phyloP scores from a whole-genome alignment of 2,888 invertebrate species.

The Sclerodermus sp. region DNA sequence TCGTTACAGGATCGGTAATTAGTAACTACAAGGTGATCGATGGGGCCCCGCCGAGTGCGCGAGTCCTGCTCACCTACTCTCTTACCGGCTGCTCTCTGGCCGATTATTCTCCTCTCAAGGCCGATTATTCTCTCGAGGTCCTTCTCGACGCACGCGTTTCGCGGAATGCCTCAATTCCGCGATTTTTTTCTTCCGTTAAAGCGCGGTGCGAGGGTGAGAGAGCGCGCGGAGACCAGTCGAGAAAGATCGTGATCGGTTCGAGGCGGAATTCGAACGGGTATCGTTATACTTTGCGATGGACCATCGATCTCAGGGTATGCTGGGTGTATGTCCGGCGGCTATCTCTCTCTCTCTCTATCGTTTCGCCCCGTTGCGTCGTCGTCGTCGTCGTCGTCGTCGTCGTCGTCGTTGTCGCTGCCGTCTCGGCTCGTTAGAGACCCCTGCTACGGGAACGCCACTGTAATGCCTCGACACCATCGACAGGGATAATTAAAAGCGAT shows the following conservation, averaged over 20 bases:
- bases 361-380: not conserved
- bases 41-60: too few relatives aligned
- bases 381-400: not conserved
- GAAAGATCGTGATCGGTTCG: not conserved
- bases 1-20: too few relatives aligned
- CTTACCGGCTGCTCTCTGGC: too few relatives aligned
- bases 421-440: slow-evolving; percentile 29
- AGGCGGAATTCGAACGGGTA: slow-evolving; percentile 3
- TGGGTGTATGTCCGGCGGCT: slow-evolving; percentile 25
- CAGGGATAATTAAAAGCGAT: slow-evolving; percentile 29
- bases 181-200: too few relatives aligned
- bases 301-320: slow-evolving; percentile 38
- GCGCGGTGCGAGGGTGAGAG: slow-evolving; percentile 1
- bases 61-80: too few relatives aligned
- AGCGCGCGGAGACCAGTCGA: not conserved
- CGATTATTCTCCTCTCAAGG: too few relatives aligned
- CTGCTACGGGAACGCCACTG: slow-evolving; percentile 17
- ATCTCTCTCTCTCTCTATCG: too few relatives aligned
- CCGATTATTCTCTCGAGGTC: too few relatives aligned
- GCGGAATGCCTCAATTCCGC: too few relatives aligned
- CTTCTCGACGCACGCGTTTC: too few relatives aligned
- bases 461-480: slow-evolving; percentile 25
- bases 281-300: slow-evolving; percentile 14
- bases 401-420: slow-evolving; percentile 13
- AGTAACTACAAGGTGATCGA: too few relatives aligned